Base-by-base conservation (phyloP, 2,113 vertebrate genomes). In the Marmota flaviventris region DNA sequence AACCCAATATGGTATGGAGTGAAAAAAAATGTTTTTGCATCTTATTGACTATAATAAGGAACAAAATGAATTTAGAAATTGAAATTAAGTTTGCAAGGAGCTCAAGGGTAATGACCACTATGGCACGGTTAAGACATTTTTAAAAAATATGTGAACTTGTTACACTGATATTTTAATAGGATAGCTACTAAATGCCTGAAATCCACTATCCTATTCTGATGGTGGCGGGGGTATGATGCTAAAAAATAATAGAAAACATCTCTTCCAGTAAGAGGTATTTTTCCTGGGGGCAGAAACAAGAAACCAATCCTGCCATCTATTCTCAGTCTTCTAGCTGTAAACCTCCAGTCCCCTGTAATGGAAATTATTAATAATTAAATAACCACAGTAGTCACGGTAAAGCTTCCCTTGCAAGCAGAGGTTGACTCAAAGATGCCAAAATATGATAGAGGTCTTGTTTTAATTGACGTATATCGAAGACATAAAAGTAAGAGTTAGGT, bases 311-410 rank as follows among this genome's bases (percentile, higher is more conserved):
- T 32, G 69, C 58, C 79, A 9, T 72, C 85, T 81, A 78, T 85
- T 93, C 61, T 93, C 95, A 76, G 16, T 42, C 92, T 97, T 90
- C 78, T 24, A n/a, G 70, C 63, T 79, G 48, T 42, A 85, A 89
- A 78, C 78, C 78, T 86, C 81, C 53, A 97, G 67, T 22, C 34
- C 9, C 63, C 85, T 85, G 93, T 98, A 97, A 97, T 94, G 96
- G 96, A 90, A 88, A 24, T 32, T 70, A 97, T 98, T 96, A 97
- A 97, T 97, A 98, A 97, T 98, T 97, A 96, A 97, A 91, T 93
- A 96, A 93, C 48, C 32, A 56, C 24, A 39, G 42, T 78, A 87
- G 87, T 94, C 89, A 88, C 34, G 0, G 12, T 13, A 93, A 65
- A 56, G 45, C 39, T 91, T 89, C 45, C 63, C 45, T 56, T 5